These are phyloP conservation scores for Asobara japonica DNA, from an alignment of 1,140 invertebrate species.

Conservation along the genomic window DNA sequence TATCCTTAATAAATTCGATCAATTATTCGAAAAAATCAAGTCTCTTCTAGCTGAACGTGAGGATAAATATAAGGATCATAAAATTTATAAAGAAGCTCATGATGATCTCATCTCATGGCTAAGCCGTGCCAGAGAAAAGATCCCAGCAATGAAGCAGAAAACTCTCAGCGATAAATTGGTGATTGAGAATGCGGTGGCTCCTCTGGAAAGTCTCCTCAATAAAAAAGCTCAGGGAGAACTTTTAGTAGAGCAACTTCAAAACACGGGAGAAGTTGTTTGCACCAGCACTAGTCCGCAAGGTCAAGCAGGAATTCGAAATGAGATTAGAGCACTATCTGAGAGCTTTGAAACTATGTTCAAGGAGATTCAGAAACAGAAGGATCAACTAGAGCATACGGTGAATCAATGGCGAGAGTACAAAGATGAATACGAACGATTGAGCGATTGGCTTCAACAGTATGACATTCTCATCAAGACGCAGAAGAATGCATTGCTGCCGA, in stretches of 20 bases:
- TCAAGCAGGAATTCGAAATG: constrained; percentile 83
- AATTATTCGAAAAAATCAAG: constrained; percentile 68
- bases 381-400: constrained; percentile 83
- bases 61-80: constrained; percentile 87
- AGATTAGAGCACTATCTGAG: constrained; percentile 84
- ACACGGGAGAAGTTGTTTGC: constrained; percentile 86
- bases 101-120: constrained; percentile 89
- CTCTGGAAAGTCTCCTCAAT: constrained; percentile 85
- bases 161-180: constrained; percentile 86
- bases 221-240: constrained; percentile 92
- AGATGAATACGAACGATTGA: constrained; percentile 90
- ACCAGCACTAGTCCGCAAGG: constrained; percentile 83
- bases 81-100: constrained; percentile 87
- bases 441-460: constrained; percentile 93
- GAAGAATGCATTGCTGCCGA: constrained; percentile 84
- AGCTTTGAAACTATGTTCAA: constrained; percentile 87
- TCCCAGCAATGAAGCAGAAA: constrained; percentile 86
- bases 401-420: constrained; percentile 90
- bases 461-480: constrained; percentile 92
- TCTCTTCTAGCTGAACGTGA: constrained; percentile 79
- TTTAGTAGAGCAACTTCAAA: constrained; percentile 85
- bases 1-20: constrained; percentile 74
- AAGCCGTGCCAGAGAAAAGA: constrained; percentile 85
- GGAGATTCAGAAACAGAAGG: constrained; percentile 87
- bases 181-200: constrained; percentile 86